Percentiles rank a stretch among this genome's conserved stretches.
Evolutionary conservation across 2,888 invertebrate genomes (phyloP).

Genomic region (Cataglyphis livida): DNA sequence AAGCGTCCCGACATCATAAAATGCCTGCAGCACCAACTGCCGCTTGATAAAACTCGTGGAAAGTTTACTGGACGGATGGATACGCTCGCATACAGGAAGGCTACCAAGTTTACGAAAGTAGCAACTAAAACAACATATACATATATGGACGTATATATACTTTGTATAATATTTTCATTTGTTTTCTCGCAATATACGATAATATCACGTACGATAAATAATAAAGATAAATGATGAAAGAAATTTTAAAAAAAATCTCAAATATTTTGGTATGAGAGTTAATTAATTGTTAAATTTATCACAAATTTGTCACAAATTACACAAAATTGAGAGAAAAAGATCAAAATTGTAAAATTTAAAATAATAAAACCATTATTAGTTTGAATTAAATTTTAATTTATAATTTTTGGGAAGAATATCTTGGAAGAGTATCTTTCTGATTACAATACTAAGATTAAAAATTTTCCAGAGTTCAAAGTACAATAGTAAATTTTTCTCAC

Average conservation of each 20-base stretch:
- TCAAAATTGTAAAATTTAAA: constrained; percentile 4
- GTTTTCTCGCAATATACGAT: background rate
- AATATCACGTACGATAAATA: background rate
- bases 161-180: constrained; percentile 42
- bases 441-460: constrained; percentile 2
- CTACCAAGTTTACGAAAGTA: constrained; percentile 32
- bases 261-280: background rate
- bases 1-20: constrained; percentile 49
- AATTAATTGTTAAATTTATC: background rate
- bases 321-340: background rate
- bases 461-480: background rate
- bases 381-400: background rate
- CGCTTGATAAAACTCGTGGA: constrained; percentile 52
- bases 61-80: constrained; percentile 48
- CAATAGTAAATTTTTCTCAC: background rate
- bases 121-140: background rate
- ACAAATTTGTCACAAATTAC: background rate
- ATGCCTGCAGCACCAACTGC: constrained; percentile 44
- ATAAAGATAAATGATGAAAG: background rate
- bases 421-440: background rate
- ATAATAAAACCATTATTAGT: background rate
- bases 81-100: constrained; percentile 14
- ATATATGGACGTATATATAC: background rate
- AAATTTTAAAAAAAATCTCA: background rate
- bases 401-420: background rate